Base-by-base conservation (phyloP, 2,888 invertebrate genomes). In the Drosophila algonquin region DNA sequence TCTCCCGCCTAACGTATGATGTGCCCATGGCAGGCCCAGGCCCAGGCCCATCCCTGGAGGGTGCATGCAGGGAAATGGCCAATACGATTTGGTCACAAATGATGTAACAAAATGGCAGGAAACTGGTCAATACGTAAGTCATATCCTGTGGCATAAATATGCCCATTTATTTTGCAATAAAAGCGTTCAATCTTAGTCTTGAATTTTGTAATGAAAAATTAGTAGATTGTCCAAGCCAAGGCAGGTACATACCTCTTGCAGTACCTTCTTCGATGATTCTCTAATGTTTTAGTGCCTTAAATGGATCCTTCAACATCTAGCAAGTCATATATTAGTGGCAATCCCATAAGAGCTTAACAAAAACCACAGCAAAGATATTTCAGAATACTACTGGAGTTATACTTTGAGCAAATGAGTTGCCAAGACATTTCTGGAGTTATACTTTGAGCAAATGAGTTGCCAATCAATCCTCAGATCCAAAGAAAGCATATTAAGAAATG, bases 1-100 rank as follows among this genome's bases (percentile, higher is more conserved):
- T 85, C 85, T 89, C 84, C 40, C 76, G 71, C 72, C 83, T 82
- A 82, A 82, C 87, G 86, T 86, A 89, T 81, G 83, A 88, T 83
- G 69, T 76, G 70, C 75, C 73, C 73, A 76, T 60, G 58, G 8
- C 48, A 65, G 46, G 65, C 63, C 65, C 65, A 65, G 64, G 47
- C 18, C n/a, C 48, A 65, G 46, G 65, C 63, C 65, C 65, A 65
- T 67, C 50, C 18, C n/a, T n/a, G 47, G 14, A 4, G 12, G 35
- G 3, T 14, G 40, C 30, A 30, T 27, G 30, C 40, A 40, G n/a
- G 40, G 40, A 40, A 40, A 40, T 40, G 40, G 40, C 40, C 40
- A 40, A n/a, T 40, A 7, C 6, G 14, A 14, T n/a, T 40, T 2
- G 40, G 40, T 40, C n/a, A 40, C n/a, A 40, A 7, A 40, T 14